Conservation (phyloP, 2,888 invertebrate species). For the Plutella xylostella region DNA sequence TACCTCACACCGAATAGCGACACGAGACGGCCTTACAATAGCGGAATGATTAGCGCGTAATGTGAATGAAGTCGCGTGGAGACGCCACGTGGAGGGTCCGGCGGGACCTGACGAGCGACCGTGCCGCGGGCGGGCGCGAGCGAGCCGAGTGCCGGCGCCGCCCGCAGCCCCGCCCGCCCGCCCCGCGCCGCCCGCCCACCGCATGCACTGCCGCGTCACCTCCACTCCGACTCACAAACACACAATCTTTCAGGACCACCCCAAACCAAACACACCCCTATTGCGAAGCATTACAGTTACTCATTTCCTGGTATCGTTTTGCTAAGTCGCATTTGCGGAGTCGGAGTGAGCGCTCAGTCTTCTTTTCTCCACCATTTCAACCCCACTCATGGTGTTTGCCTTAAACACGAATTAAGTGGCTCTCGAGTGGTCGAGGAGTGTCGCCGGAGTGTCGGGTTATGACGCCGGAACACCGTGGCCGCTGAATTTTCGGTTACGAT, state of each 20-base stretch:
- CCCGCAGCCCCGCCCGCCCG: constrained; percentile 36
- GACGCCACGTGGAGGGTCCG: not conserved
- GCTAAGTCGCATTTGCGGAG: no score
- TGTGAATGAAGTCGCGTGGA: not conserved
- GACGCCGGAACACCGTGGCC: no score
- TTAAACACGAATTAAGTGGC: constrained; percentile 66
- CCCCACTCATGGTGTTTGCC: constrained; percentile 66
- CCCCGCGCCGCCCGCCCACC: constrained; percentile 36
- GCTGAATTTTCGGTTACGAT: no score
- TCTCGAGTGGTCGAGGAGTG: constrained; percentile 46
- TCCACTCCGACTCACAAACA: constrained; percentile 47
- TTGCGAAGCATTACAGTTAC: no score
- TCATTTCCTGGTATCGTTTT: no score
- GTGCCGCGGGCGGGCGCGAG: constrained; percentile 7
- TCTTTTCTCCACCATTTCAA: constrained; percentile 60
- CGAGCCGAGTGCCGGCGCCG: constrained; percentile 36
- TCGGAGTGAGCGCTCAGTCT: no score
- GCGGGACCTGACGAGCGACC: constrained; percentile 23
- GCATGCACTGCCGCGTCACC: constrained; percentile 21
- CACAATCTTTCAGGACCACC: no score
- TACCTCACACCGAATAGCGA: not conserved
- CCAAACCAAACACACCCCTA: no score
- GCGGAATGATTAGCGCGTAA: constrained; percentile 28
- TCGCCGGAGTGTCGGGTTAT: constrained; percentile 64
- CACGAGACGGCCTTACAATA: constrained; percentile 30